These are phyloP conservation scores for Pteropus alecto DNA, from an alignment of 2,113 vertebrate species.

Conservation along the genomic window DNA sequence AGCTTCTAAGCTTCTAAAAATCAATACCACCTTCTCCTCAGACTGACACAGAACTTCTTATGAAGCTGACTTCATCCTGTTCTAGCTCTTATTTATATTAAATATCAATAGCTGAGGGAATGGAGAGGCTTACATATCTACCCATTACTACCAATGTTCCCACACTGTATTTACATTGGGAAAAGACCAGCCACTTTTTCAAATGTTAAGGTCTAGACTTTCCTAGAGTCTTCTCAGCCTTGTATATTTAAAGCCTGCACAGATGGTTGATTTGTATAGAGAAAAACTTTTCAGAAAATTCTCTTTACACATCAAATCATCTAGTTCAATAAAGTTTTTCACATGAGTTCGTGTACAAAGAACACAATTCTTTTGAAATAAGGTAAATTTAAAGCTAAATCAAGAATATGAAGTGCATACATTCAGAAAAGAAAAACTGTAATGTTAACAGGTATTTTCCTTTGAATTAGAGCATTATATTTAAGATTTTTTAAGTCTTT, in stretches of 20 bases:
- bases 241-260: not conserved
- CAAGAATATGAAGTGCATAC: not conserved
- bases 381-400: slow-evolving; percentile 15
- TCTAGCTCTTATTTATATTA: not conserved
- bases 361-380: not conserved
- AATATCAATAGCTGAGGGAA: not conserved
- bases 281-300: not conserved
- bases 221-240: not conserved
- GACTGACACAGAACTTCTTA: not conserved
- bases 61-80: not conserved
- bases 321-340: not conserved
- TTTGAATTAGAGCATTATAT: not conserved
- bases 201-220: not conserved
- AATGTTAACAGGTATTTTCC: not conserved
- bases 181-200: not conserved
- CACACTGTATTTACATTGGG: not conserved
- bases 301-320: not conserved
- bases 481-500: not conserved
- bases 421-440: not conserved
- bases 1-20: not conserved
- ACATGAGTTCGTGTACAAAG: not conserved
- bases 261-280: not conserved
- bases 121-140: not conserved
- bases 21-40: not conserved
- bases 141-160: not conserved